These are phyloP conservation scores for Microvelia longipes DNA, from an alignment of 1,140 invertebrate genomes.

Conservation along the genomic window DNA sequence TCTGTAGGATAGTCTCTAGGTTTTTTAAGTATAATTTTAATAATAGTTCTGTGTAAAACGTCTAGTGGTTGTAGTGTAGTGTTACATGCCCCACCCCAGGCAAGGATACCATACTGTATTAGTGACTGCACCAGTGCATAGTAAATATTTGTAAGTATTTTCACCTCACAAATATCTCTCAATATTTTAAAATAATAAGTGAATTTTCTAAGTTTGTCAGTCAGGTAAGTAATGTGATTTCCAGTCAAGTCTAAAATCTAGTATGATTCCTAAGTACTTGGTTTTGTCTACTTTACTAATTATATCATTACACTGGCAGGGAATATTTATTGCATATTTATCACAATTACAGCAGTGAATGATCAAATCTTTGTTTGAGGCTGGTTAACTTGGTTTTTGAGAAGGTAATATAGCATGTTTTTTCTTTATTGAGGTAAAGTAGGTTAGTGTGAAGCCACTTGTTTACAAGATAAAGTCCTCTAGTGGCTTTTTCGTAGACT, in stretches of 20 bases:
- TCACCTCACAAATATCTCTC: neutral
- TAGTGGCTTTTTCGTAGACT: neutral
- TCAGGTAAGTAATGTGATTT: neutral
- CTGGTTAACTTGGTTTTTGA: neutral
- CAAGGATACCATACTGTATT: neutral
- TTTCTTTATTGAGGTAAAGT: neutral
- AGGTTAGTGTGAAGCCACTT: neutral
- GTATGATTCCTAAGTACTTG: neutral
- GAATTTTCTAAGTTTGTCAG: neutral
- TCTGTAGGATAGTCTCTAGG: no score
- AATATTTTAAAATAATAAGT: neutral
- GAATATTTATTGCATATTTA: neutral
- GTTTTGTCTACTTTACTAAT: neutral
- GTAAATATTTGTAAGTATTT: neutral
- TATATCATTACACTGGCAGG: neutral
- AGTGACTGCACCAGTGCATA: conserved; percentile 1
- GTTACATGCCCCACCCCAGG: neutral
- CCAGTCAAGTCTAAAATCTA: neutral
- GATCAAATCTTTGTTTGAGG: neutral
- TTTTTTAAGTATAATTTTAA: no score
- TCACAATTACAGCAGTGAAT: neutral
- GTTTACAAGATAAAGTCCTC: neutral
- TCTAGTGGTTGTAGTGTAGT: neutral
- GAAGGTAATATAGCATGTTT: neutral
- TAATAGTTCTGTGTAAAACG: no score